Evolutionary conservation across 2,888 invertebrate species (phyloP).

Genomic region (Theodoxus fluviatilis): DNA sequence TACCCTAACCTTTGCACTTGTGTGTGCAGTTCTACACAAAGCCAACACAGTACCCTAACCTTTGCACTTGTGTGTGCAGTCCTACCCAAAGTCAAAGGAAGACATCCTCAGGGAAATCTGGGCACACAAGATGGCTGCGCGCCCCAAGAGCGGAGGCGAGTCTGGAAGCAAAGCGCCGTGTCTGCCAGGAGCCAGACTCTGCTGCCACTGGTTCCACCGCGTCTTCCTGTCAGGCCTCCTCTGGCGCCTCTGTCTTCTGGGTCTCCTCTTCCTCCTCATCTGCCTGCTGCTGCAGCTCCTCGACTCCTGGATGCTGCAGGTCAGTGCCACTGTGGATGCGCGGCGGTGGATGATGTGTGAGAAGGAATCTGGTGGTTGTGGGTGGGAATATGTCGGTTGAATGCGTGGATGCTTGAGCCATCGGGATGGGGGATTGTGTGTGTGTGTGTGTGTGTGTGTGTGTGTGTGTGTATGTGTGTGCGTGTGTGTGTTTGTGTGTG

Average conservation of each 20-base stretch:
- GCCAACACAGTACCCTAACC: too few relatives aligned
- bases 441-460: too few relatives aligned
- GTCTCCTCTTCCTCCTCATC: slow-evolving; percentile 29
- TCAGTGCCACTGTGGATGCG: background rate
- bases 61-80: too few relatives aligned
- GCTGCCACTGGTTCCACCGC: slow-evolving; percentile 3
- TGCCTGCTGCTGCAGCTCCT: slow-evolving; percentile 34
- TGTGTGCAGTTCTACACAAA: too few relatives aligned
- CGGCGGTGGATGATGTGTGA: background rate
- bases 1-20: too few relatives aligned
- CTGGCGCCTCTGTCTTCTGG: slow-evolving; percentile 14
- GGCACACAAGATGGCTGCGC: slow-evolving; percentile 47
- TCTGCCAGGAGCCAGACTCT: background rate
- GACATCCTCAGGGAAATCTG: slow-evolving; percentile 53
- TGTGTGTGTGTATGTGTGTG: too few relatives aligned
- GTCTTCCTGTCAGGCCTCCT: background rate
- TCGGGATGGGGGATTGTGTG: too few relatives aligned
- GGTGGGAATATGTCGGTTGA: too few relatives aligned
- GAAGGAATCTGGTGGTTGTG: too few relatives aligned
- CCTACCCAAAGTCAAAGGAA: slow-evolving; percentile 46
- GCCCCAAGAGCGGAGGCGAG: too few relatives aligned
- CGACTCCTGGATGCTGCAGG: slow-evolving; percentile 31
- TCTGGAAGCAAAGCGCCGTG: slow-evolving; percentile 25
- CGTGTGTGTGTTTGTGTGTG: too few relatives aligned
- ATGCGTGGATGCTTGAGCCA: too few relatives aligned